phyloP scores from a whole-genome alignment of 2,797 vertebrate genomes.

The Syngnathus acus region DNA sequence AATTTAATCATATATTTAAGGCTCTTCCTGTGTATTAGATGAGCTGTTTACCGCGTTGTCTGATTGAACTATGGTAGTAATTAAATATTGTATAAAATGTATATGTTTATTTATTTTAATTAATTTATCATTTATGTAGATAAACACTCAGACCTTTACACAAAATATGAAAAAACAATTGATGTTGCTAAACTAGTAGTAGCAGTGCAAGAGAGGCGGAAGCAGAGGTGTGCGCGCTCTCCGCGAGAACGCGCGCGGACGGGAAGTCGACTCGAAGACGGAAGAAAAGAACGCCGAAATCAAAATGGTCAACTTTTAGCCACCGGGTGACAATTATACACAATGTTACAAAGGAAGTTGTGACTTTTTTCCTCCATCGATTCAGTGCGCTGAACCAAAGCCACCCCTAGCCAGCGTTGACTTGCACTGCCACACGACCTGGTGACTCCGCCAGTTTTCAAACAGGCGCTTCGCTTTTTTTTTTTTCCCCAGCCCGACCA shows the following conservation, averaged over 20 bases:
- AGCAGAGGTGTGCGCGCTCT: constrained; percentile 27
- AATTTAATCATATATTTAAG: background rate
- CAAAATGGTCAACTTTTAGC: constrained; percentile 53
- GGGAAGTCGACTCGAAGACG: constrained; percentile 55
- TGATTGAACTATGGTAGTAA: background rate
- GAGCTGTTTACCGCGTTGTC: background rate
- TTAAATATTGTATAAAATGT: background rate
- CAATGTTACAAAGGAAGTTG: constrained; percentile 16
- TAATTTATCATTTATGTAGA: background rate
- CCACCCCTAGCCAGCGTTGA: constrained; percentile 5
- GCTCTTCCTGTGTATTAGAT: background rate
- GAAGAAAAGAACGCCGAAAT: constrained; percentile 50
- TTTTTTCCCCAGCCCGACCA: constrained; percentile 13
- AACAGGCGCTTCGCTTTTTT: constrained; percentile 44
- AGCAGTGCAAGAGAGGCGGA: constrained; percentile 41
- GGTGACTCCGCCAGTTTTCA: constrained; percentile 43
- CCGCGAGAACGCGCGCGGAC: constrained; percentile 43
- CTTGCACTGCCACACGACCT: constrained; percentile 28
- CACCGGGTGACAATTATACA: constrained; percentile 21
- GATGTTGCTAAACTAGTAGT: constrained; percentile 22
- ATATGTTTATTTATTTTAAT: too few species aligned
- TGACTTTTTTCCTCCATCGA: constrained; percentile 3
- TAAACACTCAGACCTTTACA: background rate
- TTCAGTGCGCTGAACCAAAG: constrained; percentile 9
- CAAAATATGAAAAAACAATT: background rate